Conservation (phyloP, 2,888 invertebrate species). For the Ennomos fuscantarius region DNA sequence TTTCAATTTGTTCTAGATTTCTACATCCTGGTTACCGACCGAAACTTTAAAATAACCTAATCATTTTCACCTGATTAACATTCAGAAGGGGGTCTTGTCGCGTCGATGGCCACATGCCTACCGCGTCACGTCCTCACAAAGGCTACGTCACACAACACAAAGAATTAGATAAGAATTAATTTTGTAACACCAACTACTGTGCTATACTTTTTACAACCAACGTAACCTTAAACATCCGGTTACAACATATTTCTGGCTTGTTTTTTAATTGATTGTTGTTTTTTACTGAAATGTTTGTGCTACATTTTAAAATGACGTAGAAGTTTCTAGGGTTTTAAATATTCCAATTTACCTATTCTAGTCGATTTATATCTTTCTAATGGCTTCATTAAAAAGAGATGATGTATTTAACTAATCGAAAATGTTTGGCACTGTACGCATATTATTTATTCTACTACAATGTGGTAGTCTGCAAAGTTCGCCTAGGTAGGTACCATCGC, state of each 20-base stretch:
- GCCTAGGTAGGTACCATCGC: no score
- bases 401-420: no score
- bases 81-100: slow-evolving; percentile 52
- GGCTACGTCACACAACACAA: slow-evolving; percentile 47
- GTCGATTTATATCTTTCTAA: no score
- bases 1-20: slow-evolving; percentile 48
- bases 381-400: no score
- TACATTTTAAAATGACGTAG: no score
- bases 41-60: slow-evolving; percentile 45
- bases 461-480: no score
- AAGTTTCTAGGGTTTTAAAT: no score
- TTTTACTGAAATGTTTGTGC: no score
- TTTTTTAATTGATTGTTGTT: slow-evolving; percentile 14
- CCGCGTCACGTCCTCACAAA: slow-evolving; percentile 35
- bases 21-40: slow-evolving; percentile 65
- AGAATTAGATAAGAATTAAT: slow-evolving; percentile 54
- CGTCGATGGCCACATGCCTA: slow-evolving; percentile 33
- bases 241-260: slow-evolving; percentile 30
- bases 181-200: slow-evolving; percentile 21
- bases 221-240: slow-evolving; percentile 34
- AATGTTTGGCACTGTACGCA: no score
- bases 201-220: background rate
- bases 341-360: no score
- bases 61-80: slow-evolving; percentile 75
- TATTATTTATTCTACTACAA: no score